Evolutionary conservation across 2,797 vertebrate species (phyloP).

Genomic region (Hipposideros larvatus): DNA sequence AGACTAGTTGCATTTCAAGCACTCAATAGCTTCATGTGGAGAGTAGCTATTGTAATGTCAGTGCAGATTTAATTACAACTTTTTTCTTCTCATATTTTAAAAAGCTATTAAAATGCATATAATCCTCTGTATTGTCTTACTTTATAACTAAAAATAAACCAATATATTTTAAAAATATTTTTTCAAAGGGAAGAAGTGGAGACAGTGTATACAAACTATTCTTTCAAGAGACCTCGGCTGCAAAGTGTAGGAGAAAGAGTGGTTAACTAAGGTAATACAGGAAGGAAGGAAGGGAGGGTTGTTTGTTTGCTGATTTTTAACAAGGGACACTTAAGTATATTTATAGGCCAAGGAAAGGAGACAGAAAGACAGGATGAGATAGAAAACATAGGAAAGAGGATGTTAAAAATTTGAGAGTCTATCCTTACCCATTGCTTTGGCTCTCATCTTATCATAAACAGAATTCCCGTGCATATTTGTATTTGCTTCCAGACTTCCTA

Average conservation of each 20-base stretch:
- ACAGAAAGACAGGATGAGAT: neutral
- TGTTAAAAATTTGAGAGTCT: neutral
- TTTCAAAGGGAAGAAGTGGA: neutral
- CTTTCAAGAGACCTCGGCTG: neutral
- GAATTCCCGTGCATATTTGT: neutral
- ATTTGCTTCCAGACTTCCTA: neutral
- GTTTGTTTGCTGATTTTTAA: neutral
- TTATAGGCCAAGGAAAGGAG: neutral
- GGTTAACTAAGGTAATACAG: neutral
- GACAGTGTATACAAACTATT: neutral
- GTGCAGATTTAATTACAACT: neutral
- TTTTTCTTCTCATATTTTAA: neutral
- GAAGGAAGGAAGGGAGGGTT: neutral
- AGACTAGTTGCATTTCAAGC: neutral
- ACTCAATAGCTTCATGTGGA: neutral
- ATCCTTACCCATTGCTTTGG: neutral
- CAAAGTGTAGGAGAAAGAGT: neutral
- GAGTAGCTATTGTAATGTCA: neutral
- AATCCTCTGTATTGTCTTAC: neutral
- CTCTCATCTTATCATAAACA: neutral
- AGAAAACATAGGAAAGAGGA: neutral
- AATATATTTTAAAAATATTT: neutral
- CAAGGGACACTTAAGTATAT: neutral
- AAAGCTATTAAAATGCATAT: neutral
- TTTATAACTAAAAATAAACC: neutral